phyloP scores from a whole-genome alignment of 2,888 invertebrate species.

The Timema podura region DNA sequence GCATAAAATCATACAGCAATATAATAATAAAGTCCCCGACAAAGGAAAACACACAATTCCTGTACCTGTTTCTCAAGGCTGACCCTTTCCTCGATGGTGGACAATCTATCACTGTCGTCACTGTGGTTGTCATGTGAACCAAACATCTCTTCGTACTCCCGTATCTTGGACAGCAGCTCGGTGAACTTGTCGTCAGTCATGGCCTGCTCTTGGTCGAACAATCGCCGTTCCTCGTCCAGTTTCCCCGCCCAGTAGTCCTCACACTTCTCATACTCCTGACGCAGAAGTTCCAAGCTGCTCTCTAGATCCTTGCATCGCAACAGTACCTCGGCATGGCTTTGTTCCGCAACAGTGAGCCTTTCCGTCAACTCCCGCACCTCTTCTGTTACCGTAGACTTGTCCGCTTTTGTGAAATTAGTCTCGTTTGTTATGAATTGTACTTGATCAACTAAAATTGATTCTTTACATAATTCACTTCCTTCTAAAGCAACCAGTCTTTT shows the following conservation, averaged over 20 bases:
- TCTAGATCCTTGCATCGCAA: slow-evolving; percentile 60
- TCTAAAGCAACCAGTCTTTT: too few relatives aligned
- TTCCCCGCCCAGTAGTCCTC: slow-evolving; percentile 85
- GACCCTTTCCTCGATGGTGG: slow-evolving; percentile 73
- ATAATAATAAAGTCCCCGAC: too few relatives aligned
- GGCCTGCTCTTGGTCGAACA: slow-evolving; percentile 66
- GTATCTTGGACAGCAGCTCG: slow-evolving; percentile 67
- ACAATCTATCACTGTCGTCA: slow-evolving; percentile 47
- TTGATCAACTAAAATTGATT: too few relatives aligned
- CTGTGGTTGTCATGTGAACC: slow-evolving; percentile 46
- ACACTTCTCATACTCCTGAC: slow-evolving; percentile 74
- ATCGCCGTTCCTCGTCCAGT: slow-evolving; percentile 70
- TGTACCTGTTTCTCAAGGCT: slow-evolving; percentile 66
- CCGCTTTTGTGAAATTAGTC: not conserved
- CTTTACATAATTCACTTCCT: too few relatives aligned
- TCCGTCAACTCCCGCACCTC: not conserved
- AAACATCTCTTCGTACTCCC: slow-evolving; percentile 77
- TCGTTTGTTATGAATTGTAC: not conserved
- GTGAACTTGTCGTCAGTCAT: slow-evolving; percentile 71
- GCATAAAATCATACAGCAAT: too few relatives aligned
- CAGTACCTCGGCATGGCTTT: slow-evolving; percentile 34
- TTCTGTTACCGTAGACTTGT: not conserved
- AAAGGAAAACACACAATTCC: not conserved
- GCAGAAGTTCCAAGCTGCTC: slow-evolving; percentile 67
- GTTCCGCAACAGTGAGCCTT: slow-evolving; percentile 37